Evolutionary conservation across 2,113 vertebrate genomes (phyloP).

Genomic region (Cnemophilus loriae): DNA sequence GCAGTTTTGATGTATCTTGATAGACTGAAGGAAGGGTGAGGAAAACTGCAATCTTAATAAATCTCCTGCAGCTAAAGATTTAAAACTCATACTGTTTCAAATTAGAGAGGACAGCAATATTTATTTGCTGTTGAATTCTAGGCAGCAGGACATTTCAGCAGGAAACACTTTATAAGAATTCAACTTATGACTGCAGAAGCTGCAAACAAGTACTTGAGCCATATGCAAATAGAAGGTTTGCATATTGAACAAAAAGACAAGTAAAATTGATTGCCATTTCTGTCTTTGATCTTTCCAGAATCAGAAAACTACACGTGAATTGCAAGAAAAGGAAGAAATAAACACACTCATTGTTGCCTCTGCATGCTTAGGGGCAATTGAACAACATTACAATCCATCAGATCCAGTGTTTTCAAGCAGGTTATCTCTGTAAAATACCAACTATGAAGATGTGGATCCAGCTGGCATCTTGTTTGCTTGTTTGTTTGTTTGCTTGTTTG

Average conservation of each 20-base stretch:
- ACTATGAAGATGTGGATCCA: not conserved
- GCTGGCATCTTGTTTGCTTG: not conserved
- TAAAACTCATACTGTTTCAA: slow-evolving; percentile 77
- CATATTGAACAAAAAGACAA: not conserved
- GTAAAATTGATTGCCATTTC: not conserved
- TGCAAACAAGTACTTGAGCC: slow-evolving; percentile 29
- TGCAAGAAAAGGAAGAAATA: not conserved
- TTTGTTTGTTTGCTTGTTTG: not conserved
- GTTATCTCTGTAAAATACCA: not conserved
- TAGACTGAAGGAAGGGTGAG: slow-evolving; percentile 61
- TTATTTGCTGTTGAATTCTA: slow-evolving; percentile 72
- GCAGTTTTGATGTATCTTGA: slow-evolving; percentile 61
- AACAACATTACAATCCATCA: not conserved
- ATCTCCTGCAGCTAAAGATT: slow-evolving; percentile 71
- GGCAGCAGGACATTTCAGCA: slow-evolving; percentile 69
- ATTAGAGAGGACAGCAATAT: slow-evolving; percentile 78
- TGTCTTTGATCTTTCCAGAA: not conserved
- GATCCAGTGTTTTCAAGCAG: not conserved
- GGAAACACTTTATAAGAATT: slow-evolving; percentile 69
- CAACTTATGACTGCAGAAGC: slow-evolving; percentile 60
- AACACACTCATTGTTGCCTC: not conserved
- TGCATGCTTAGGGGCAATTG: not conserved
- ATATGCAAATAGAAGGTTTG: not conserved
- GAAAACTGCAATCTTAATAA: slow-evolving; percentile 77
- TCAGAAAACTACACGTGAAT: not conserved